Evolutionary conservation across 37 sponge, comb jelly and placozoan species (phyloP).

Genomic region (Ephydatia muelleri): DNA sequence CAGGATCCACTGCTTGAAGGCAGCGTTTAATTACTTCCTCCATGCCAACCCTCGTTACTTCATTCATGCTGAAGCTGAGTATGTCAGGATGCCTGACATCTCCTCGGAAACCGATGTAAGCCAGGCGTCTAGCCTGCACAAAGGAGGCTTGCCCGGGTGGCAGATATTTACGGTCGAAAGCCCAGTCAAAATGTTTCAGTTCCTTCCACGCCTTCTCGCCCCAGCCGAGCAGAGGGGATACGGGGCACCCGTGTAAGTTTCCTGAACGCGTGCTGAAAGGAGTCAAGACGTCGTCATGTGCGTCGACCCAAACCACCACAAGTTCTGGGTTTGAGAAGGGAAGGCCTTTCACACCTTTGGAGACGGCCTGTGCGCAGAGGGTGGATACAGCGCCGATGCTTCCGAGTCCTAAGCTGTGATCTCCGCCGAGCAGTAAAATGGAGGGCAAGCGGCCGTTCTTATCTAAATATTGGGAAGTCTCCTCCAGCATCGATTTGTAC

Average conservation of each 20-base stretch:
- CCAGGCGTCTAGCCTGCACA: neutral
- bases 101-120: neutral
- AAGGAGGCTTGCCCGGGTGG: neutral
- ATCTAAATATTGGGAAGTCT: neutral
- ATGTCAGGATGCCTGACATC: neutral
- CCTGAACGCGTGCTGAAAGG: neutral
- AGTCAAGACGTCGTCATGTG: neutral
- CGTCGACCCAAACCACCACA: neutral
- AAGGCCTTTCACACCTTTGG: neutral
- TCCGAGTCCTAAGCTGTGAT: neutral
- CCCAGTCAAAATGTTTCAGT: neutral
- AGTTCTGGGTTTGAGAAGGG: neutral
- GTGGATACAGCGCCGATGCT: neutral
- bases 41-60: neutral
- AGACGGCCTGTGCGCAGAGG: neutral
- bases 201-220: neutral
- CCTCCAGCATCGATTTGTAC: neutral
- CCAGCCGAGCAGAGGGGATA: neutral
- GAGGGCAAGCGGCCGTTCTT: neutral
- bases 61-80: neutral
- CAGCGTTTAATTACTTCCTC: neutral
- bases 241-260: neutral
- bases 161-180: neutral
- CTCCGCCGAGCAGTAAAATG: neutral
- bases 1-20: neutral